A percentile compares a stretch with the other conserved stretches of the same genome.
These are phyloP conservation scores for Myotis findleyi DNA, from an alignment of 2,797 vertebrate genomes.

Conservation along the genomic window DNA sequence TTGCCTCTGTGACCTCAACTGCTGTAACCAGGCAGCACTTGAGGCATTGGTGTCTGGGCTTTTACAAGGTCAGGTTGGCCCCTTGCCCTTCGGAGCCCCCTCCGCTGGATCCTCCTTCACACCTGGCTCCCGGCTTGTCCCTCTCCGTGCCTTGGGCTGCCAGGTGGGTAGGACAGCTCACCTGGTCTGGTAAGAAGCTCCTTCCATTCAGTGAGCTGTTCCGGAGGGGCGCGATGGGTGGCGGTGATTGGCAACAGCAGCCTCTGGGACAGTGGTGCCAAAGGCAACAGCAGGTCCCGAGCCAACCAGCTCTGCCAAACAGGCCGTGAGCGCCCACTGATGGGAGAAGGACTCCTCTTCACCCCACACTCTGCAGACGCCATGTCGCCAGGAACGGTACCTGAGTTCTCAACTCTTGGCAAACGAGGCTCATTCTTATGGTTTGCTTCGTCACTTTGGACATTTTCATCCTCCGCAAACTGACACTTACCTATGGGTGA, in stretches of 20 bases:
- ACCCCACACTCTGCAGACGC: not conserved
- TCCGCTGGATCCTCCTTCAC: not conserved
- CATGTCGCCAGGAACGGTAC: not conserved
- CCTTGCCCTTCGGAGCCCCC: not conserved
- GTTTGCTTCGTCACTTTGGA: not conserved
- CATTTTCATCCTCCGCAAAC: not conserved
- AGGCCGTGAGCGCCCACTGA: not conserved
- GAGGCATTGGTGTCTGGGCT: no score
- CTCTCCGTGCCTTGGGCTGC: not conserved
- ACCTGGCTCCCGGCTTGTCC: not conserved
- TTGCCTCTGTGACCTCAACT: not conserved
- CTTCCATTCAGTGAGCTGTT: not conserved
- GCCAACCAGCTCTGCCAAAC: not conserved
- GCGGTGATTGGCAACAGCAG: not conserved
- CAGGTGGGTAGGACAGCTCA: not conserved
- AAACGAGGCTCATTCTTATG: not conserved
- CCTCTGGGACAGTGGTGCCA: not conserved
- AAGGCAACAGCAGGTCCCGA: not conserved
- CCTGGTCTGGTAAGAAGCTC: not conserved
- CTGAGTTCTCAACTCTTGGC: not conserved
- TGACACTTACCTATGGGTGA: not conserved
- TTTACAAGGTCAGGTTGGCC: not conserved
- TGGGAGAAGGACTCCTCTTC: not conserved
- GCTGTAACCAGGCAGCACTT: no score
- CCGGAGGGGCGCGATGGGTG: rapidly evolving